phyloP scores from a whole-genome alignment of 2,113 vertebrate species.

The Spilogale gracilis region DNA sequence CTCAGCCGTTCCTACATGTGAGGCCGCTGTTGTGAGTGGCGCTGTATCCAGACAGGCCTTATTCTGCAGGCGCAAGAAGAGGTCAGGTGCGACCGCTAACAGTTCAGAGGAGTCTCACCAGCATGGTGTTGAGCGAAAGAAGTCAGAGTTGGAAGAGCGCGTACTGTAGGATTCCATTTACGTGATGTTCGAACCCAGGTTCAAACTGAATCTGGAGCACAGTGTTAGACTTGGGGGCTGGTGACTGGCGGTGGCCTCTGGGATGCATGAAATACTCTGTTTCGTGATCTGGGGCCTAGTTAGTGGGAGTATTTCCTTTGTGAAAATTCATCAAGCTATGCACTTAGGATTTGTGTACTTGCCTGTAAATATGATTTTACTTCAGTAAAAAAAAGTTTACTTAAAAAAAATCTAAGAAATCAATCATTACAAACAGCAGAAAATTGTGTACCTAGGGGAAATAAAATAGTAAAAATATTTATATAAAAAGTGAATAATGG shows the following conservation, averaged over 20 bases:
- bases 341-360: background rate
- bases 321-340: background rate
- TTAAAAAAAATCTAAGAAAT: background rate
- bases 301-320: background rate
- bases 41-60: too few relatives aligned
- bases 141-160: background rate
- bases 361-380: background rate
- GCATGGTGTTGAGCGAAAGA: accelerated
- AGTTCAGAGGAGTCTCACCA: background rate
- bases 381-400: background rate
- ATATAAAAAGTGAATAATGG: background rate
- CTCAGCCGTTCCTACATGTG: accelerated
- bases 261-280: background rate
- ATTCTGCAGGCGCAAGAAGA: too few relatives aligned
- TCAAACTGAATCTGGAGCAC: background rate
- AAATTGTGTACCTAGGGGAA: background rate
- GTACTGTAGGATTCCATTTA: background rate
- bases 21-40: accelerated
- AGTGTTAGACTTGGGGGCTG: background rate
- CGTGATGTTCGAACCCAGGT: too few relatives aligned
- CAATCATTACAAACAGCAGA: background rate
- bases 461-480: background rate
- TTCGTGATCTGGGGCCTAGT: background rate
- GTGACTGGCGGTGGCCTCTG: background rate
- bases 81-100: accelerated